Percentiles rank a stretch among this genome's conserved stretches.
Evolutionary conservation across 1,140 invertebrate genomes (phyloP).

Genomic region (Drosophila neocordata): DNA sequence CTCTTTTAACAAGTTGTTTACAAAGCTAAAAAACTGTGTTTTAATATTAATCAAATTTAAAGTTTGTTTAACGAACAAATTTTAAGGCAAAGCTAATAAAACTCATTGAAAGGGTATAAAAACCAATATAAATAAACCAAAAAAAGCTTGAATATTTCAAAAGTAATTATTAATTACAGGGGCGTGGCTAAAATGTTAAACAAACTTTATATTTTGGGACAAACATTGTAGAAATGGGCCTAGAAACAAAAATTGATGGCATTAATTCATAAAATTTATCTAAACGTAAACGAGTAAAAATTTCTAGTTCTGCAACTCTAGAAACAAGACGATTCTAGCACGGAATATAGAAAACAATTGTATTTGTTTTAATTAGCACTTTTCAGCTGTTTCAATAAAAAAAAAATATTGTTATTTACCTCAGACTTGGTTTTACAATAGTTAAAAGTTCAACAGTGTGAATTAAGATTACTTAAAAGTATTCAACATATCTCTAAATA

Average conservation of each 20-base stretch:
- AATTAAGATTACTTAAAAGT: conserved; percentile 1
- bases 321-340: background rate
- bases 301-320: background rate
- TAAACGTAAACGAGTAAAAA: background rate
- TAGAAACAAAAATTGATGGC: background rate
- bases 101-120: background rate
- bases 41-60: too few species aligned
- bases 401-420: background rate
- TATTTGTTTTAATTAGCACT: conserved; percentile 3
- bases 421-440: background rate
- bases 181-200: background rate
- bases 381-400: conserved; percentile 4
- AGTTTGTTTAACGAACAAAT: too few species aligned
- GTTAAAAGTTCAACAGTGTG: background rate
- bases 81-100: too few species aligned
- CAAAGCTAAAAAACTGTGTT: too few species aligned
- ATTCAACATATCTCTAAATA: background rate
- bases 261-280: background rate
- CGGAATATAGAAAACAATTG: background rate
- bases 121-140: background rate
- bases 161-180: conserved; percentile 3
- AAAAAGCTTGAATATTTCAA: background rate
- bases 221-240: background rate
- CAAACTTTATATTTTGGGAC: background rate
- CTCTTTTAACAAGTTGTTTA: too few species aligned